phyloP scores from a whole-genome alignment of 2,797 vertebrate species.

The Myotis pilosus region DNA sequence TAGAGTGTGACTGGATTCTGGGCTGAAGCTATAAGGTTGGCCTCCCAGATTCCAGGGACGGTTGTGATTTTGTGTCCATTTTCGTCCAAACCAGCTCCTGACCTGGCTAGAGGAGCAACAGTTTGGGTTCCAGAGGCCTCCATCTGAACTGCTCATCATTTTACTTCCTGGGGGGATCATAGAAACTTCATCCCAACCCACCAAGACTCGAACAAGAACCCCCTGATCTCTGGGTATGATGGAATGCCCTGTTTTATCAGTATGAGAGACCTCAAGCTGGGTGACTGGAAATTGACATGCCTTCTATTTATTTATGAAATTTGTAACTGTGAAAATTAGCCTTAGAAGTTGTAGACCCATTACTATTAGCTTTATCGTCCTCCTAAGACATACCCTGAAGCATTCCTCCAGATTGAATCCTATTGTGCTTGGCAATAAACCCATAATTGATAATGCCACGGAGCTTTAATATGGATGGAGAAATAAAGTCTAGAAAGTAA shows the following conservation, averaged over 20 bases:
- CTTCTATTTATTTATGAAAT: conserved; percentile 88
- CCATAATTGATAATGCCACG: conserved; percentile 86
- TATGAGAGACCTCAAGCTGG: conserved; percentile 83
- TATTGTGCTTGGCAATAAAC: conserved; percentile 86
- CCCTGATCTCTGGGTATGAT: conserved; percentile 65
- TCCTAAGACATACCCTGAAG: conserved; percentile 85
- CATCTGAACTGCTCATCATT: background rate
- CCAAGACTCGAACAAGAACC: conserved; percentile 65
- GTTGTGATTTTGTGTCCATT: background rate
- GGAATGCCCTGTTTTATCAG: conserved; percentile 76
- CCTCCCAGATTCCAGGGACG: background rate
- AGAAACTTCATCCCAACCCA: conserved; percentile 56
- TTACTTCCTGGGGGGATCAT: conserved; percentile 45
- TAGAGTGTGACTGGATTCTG: background rate
- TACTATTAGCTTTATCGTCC: conserved; percentile 86
- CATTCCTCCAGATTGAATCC: conserved; percentile 84
- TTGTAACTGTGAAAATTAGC: conserved; percentile 86
- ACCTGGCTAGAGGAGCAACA: background rate
- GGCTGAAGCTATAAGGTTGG: background rate
- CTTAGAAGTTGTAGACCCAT: conserved; percentile 86
- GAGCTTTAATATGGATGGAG: conserved; percentile 85
- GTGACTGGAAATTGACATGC: conserved; percentile 83
- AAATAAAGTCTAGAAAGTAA: conserved; percentile 86
- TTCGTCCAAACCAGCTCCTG: background rate
- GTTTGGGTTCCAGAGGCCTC: background rate